Evolutionary conservation across 2,888 invertebrate species (phyloP).

Genomic region (Drosophila kanekoi): DNA sequence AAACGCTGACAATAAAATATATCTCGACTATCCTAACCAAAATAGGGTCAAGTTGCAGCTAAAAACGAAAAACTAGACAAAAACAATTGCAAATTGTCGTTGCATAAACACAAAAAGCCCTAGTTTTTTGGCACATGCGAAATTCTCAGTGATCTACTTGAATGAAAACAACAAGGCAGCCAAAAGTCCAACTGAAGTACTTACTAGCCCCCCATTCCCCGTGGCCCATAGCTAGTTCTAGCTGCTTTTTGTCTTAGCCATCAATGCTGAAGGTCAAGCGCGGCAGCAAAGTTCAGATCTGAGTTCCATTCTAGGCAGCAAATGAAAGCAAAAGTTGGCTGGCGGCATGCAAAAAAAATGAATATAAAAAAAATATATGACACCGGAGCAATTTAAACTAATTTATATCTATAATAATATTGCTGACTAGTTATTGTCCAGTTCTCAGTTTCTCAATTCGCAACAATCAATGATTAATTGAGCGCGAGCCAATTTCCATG

Average conservation of each 20-base stretch:
- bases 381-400: conserved; percentile 53
- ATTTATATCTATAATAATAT: conserved; percentile 40
- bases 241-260: conserved; percentile 28
- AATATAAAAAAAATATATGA: conserved; percentile 34
- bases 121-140: conserved; percentile 76
- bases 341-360: conserved; percentile 16
- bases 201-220: background rate
- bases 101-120: conserved; percentile 60
- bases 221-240: background rate
- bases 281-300: conserved; percentile 57
- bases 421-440: conserved; percentile 39
- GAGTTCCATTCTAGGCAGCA: conserved; percentile 54
- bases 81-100: conserved; percentile 52
- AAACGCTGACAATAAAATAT: conserved; percentile 63
- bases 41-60: conserved; percentile 69
- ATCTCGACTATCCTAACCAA: conserved; percentile 36
- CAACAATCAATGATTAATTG: conserved; percentile 52
- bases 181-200: conserved; percentile 24
- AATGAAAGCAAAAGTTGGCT: conserved; percentile 66
- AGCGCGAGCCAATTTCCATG: conserved; percentile 20
- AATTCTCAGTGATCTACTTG: conserved; percentile 75
- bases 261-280: conserved; percentile 69
- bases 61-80: conserved; percentile 14
- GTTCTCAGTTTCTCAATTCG: conserved; percentile 24
- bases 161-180: conserved; percentile 41